A percentile compares a stretch with the other conserved stretches of the same genome.
Conservation (phyloP, 2,113 vertebrate species). For the Callithrix jacchus region DNA sequence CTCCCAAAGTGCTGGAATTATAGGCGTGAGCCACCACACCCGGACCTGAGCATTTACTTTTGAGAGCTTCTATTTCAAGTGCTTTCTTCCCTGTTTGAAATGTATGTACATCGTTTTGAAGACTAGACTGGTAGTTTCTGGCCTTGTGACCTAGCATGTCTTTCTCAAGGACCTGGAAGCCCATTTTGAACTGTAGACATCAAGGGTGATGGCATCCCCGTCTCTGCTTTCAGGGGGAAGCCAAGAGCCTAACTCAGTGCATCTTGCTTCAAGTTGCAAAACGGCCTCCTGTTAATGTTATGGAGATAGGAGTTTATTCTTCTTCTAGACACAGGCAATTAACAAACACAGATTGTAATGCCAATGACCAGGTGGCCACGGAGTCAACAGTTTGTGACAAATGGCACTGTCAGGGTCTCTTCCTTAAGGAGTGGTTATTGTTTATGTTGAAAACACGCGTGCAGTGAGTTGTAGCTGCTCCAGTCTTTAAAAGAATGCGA, state of each 20-base stretch:
- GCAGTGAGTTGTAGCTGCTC: not conserved
- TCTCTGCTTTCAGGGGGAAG: not conserved
- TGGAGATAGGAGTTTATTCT: not conserved
- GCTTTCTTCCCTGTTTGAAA: not conserved
- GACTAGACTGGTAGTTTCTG: no score
- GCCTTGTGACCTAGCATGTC: not conserved
- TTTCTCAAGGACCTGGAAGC: not conserved
- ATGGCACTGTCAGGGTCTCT: not conserved
- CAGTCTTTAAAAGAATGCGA: no score
- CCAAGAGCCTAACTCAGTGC: no score
- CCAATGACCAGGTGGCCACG: no score
- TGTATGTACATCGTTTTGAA: not conserved
- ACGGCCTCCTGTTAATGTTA: fast-evolving
- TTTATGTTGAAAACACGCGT: not conserved
- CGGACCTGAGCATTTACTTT: not conserved
- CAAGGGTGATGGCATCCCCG: no score
- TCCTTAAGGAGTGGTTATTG: not conserved
- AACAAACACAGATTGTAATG: not conserved
- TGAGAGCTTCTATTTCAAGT: not conserved
- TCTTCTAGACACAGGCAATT: not conserved
- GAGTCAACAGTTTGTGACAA: not conserved
- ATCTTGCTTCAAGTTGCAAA: not conserved
- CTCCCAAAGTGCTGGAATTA: no score
- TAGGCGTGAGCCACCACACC: no score
- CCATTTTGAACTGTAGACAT: not conserved